Percentiles rank a stretch among this genome's conserved stretches.
Evolutionary conservation across 2,888 invertebrate genomes (phyloP).

Genomic region (Amphipyra tragopoginis): DNA sequence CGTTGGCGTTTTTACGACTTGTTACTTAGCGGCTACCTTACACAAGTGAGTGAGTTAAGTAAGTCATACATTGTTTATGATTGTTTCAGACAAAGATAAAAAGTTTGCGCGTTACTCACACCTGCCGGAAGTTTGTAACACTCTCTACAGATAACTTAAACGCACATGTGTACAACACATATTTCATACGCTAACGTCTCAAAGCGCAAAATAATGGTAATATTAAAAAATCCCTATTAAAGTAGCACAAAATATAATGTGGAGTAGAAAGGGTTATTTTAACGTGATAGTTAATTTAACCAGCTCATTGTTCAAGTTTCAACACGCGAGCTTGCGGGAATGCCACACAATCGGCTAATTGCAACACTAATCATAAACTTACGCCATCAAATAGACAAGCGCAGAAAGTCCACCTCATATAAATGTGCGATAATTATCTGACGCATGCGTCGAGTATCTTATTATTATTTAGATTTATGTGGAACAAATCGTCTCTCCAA

Average conservation of each 20-base stretch:
- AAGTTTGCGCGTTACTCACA: conserved; percentile 1
- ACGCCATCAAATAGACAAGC: background rate
- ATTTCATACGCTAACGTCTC: background rate
- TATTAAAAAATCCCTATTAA: background rate
- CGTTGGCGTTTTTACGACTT: background rate
- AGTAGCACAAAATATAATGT: background rate
- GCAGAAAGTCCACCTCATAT: background rate
- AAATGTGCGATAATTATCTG: too few relatives aligned
- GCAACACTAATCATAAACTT: conserved; percentile 6
- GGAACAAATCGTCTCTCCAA: too few relatives aligned
- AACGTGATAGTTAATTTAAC: conserved; percentile 1
- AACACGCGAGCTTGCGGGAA: conserved; percentile 1
- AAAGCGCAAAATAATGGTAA: background rate
- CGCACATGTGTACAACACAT: background rate
- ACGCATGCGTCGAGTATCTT: too few relatives aligned
- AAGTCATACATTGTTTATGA: conserved; percentile 1
- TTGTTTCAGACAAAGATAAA: background rate
- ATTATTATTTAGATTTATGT: too few relatives aligned
- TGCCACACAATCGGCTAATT: background rate
- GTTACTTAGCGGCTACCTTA: background rate
- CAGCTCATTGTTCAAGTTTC: conserved; percentile 6
- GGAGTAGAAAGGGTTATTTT: background rate
- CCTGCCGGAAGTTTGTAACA: background rate
- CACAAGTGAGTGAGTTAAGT: background rate
- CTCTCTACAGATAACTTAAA: background rate